Base-by-base conservation (phyloP, 2,113 vertebrate genomes). In the Ascaphus truei region DNA sequence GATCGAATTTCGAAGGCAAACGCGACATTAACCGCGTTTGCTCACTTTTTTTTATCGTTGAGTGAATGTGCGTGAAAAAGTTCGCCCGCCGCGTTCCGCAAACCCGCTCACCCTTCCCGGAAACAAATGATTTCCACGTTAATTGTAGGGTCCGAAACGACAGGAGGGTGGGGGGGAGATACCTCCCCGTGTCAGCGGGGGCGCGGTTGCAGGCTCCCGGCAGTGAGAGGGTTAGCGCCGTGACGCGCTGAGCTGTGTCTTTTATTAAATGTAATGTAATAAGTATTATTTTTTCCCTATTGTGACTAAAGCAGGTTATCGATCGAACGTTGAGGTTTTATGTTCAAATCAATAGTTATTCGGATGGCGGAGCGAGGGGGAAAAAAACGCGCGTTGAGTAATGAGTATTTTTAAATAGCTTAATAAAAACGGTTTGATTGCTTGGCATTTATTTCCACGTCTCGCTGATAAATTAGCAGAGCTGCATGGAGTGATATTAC, bases 231-330 rank as follows among this genome's bases (percentile, higher is more conserved):
- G 56, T 50, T 71, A 47, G 61, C 30, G 27, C 20, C 15, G 30
- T 26, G 34, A 16, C 57, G 30, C 91, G 86, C 81, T 76, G 73
- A 79, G 81, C 83, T 85, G 87, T 79, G 80, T 87, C 90, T 93
- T n/a, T 95, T 90, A 95, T 94, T 92, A 93, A 89, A 88, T 83
- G 84, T 77, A 76, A 80, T 83, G 85, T 91, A 92, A 93, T 88
- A 86, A 81, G 79, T 82, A 83, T 78, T 81, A 62, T 71, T 56
- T 80, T 78, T 75, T 80, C 64, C 22, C 73, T 78, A 73, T 76
- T 77, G 79, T 72, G 78, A 86, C 83, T 78, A 77, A 79, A 81
- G 80, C 81, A 86, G 79, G 89, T 91, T 90, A 87, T 81, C 84
- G 76, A 76, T 74, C 82, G 83, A 90, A 89, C 89, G 79, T 93